Conservation (phyloP, 2,888 invertebrate species). For the Aphrophora alni region DNA sequence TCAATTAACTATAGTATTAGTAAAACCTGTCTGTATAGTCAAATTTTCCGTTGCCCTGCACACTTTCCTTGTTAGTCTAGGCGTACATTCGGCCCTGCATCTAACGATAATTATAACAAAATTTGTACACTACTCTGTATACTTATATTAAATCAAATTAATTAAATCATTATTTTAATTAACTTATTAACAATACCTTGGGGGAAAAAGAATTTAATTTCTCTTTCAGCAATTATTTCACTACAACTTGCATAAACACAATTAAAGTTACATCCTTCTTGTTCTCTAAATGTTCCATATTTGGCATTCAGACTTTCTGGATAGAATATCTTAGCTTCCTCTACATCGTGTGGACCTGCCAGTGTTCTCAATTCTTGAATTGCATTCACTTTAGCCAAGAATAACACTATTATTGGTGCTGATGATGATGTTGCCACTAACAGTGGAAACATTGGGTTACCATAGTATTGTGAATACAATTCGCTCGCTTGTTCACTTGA, state of each 20-base stretch:
- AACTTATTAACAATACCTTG: too few relatives aligned
- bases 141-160: too few relatives aligned
- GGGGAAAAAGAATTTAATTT: slow-evolving; percentile 90
- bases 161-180: too few relatives aligned
- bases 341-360: slow-evolving; percentile 19
- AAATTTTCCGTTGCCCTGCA: too few relatives aligned
- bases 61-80: too few relatives aligned
- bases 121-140: too few relatives aligned
- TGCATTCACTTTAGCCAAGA: slow-evolving; percentile 72
- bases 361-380: slow-evolving; percentile 71
- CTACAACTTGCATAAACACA: slow-evolving; percentile 81
- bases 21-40: too few relatives aligned
- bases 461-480: slow-evolving; percentile 78
- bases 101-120: too few relatives aligned
- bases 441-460: slow-evolving; percentile 75
- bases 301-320: slow-evolving; percentile 9
- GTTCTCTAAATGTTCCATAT: slow-evolving; percentile 12
- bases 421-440: slow-evolving; percentile 81
- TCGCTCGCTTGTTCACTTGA: slow-evolving; percentile 88
- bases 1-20: too few relatives aligned
- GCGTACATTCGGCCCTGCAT: too few relatives aligned
- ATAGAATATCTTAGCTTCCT: background rate
- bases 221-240: slow-evolving; percentile 69
- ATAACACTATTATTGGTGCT: slow-evolving; percentile 74
- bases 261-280: slow-evolving; percentile 58